Base-by-base conservation (phyloP, 1,140 invertebrate genomes). In the Hermatobates lingyangjiaoensis region DNA sequence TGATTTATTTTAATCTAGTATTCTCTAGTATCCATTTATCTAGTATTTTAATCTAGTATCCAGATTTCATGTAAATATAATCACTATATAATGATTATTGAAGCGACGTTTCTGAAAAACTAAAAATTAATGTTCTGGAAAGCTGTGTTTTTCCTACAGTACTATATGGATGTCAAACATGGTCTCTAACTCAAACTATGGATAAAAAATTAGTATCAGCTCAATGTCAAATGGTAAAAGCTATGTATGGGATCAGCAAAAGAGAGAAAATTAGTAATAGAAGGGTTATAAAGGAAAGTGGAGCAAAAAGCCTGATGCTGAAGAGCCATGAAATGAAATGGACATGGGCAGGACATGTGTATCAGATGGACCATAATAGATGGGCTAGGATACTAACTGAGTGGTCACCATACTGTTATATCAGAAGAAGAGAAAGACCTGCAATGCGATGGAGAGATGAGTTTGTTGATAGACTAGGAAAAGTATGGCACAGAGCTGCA, bases 311-410 rank as follows among this genome's bases (percentile, higher is more conserved):
- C 21, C 18, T 48, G 42, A 20, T 26, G 20, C 20, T 52, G 5
- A 27, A 15, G n/a, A 38, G 47, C 2, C 30, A 25, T 15, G 20
- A 20, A 14, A n/a, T 30, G 25, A 53, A 56, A 44, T 56, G 54
- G 54, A 53, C 50, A 1, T 54, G 55, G 55, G 52, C 51, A n/a
- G 51, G 52, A 1, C 51, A 56, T 46, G 48, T 54, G 2, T 27
- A 18, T 0, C 50, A 52, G 24, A 38, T 47, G 26, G 21, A 50
- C 2, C 46, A 49, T 26, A 26, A 49, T 1, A 45, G 51, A 40
- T 53, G 44, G 45, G 48, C 44, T 25, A 48, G 44, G 21, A 34
- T 42, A 50, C 20, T 27, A 2, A 50, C 42, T 4, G 52, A 46
- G n/a, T 53, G 52, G 48, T 18, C 24, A 30, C 25, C 27, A 45